Base-by-base conservation (phyloP, 2,113 vertebrate species). In the Ahaetulla prasina region DNA sequence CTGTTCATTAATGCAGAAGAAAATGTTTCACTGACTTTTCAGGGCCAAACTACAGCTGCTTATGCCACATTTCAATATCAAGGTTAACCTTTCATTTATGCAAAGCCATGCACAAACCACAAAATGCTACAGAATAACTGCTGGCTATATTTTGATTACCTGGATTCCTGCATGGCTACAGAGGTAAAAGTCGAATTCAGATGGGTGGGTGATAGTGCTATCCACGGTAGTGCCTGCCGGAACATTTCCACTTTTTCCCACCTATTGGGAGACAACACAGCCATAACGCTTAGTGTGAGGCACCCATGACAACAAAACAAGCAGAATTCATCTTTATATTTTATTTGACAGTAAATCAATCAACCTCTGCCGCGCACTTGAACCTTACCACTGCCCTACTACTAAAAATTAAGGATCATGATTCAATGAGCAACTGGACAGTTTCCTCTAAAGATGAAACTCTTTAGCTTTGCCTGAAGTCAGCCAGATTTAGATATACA, bases 151-250 rank as follows among this genome's bases (percentile, higher is more conserved):
- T 94, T 88, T 85, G n/a, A 12, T 97, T 97, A 99, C 99, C 99
- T 99, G 99, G 97, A 99, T 99, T 94, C 99, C 99, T 95, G 99
- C 99, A 95, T 99, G 99, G 98, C 99, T 99, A 98, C 99, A 99
- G 97, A 99, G 98, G 97, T 99, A 99, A 98, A 99, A 99, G 97
- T 99, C 99, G 93, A 99, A 99, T 96, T 99, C 99, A 3, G 99
- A 99, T 22, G 99, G 99, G 96, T 99, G 99, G 0, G 99, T 99
- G 97, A 99, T 99, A 94, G 99, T 99, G 97, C 99, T 99, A 96
- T 99, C 99, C 97, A 99, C 99, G 0, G 99, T 99, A 92, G 99
- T 99, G 94, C 99, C 99, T n/a, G 99, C 99, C 74, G 99, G 99
- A 88, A 99, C 99, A 2, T 99, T 99, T 88, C 99, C 99, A 84